These are phyloP conservation scores for Oligia fasciuncula DNA, from an alignment of 2,888 invertebrate genomes.

Conservation along the genomic window DNA sequence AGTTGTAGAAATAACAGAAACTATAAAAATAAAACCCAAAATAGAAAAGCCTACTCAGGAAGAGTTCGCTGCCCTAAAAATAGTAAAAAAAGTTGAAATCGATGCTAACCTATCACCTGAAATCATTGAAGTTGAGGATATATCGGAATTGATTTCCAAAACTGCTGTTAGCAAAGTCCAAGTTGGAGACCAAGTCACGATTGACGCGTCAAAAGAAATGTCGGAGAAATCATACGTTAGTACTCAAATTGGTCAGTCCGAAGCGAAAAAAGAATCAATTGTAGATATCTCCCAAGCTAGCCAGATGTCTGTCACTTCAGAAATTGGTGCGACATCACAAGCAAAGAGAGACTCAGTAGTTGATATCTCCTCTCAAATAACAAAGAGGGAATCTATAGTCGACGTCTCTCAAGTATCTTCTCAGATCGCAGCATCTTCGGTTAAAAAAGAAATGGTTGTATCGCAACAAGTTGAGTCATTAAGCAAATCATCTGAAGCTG, in stretches of 20 bases:
- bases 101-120: slow-evolving; percentile 59
- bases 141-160: slow-evolving; percentile 46
- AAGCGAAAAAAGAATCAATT: slow-evolving; percentile 25
- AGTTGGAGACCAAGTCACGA: slow-evolving; percentile 35
- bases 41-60: slow-evolving; percentile 57
- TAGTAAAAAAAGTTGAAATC: slow-evolving; percentile 67
- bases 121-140: slow-evolving; percentile 65
- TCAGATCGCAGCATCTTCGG: slow-evolving; percentile 6
- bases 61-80: slow-evolving; percentile 71
- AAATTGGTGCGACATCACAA: slow-evolving; percentile 18
- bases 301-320: slow-evolving; percentile 26
- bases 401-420: slow-evolving; percentile 19
- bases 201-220: slow-evolving; percentile 41
- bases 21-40: slow-evolving; percentile 54
- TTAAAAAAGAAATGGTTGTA: slow-evolving; percentile 28
- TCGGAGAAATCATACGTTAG: slow-evolving; percentile 28
- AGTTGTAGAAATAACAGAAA: slow-evolving; percentile 53
- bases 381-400: slow-evolving; percentile 20
- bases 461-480: slow-evolving; percentile 53
- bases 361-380: slow-evolving; percentile 30
- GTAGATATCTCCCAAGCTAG: slow-evolving; percentile 27
- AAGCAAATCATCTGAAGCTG: slow-evolving; percentile 33
- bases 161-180: slow-evolving; percentile 45
- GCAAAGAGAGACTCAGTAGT: slow-evolving; percentile 6
- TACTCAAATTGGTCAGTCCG: slow-evolving; percentile 32